Evolutionary conservation across 2,888 invertebrate species (phyloP).

Genomic region (Diarsia dahlii): DNA sequence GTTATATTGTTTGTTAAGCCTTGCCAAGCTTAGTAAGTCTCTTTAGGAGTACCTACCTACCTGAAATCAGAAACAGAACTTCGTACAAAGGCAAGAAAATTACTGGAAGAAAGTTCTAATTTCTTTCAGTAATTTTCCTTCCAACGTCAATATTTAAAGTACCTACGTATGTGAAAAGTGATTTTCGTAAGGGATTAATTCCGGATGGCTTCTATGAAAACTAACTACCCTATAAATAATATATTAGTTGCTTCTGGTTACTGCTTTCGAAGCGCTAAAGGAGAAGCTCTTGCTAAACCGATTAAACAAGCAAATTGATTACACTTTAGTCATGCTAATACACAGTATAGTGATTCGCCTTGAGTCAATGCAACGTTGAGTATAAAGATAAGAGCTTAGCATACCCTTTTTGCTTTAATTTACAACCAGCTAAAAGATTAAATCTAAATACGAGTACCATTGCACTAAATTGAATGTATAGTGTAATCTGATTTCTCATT

Average conservation of each 20-base stretch:
- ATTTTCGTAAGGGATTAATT: slow-evolving; percentile 44
- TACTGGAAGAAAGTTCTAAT: background rate
- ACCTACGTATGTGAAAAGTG: slow-evolving; percentile 30
- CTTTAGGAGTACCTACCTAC: background rate
- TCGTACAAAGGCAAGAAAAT: slow-evolving; percentile 13
- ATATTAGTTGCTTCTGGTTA: slow-evolving; percentile 45
- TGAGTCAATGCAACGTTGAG: slow-evolving; percentile 7
- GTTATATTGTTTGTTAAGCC: background rate
- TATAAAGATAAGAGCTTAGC: background rate
- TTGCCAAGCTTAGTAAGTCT: background rate
- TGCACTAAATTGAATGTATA: background rate
- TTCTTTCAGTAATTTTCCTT: too few relatives aligned
- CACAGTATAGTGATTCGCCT: slow-evolving; percentile 3
- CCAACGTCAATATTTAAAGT: slow-evolving; percentile 15
- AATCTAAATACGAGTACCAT: background rate
- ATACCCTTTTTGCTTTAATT: slow-evolving; percentile 6
- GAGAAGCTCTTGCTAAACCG: slow-evolving; percentile 48
- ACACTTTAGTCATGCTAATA: slow-evolving; percentile 42
- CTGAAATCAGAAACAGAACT: slow-evolving; percentile 17
- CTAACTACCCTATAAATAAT: slow-evolving; percentile 58
- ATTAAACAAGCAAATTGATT: slow-evolving; percentile 61
- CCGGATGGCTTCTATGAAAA: slow-evolving; percentile 20
- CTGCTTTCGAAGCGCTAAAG: slow-evolving; percentile 35
- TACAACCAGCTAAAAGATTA: slow-evolving; percentile 5
- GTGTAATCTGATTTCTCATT: slow-evolving; percentile 5